Evolutionary conservation across 2,113 vertebrate genomes (phyloP).

Genomic region (Typhlomys cinereus): DNA sequence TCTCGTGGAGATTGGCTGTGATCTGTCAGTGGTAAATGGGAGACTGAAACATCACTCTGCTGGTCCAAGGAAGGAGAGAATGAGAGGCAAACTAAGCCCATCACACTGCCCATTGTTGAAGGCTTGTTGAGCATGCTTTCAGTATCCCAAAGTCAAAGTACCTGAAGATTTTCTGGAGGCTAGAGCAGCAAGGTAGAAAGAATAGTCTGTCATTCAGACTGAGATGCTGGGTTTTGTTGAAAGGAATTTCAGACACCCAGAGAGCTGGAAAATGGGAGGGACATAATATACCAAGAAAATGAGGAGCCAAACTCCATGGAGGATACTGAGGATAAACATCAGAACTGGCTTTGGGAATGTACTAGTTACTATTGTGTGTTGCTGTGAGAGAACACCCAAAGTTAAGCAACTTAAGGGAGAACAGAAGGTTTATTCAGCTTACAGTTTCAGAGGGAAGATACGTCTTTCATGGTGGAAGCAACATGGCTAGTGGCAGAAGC

Average conservation of each 20-base stretch:
- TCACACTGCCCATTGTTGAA: neutral
- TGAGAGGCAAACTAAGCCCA: no score
- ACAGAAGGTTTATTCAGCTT: no score
- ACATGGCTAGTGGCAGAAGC: no score
- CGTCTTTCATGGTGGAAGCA: no score
- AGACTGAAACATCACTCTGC: neutral
- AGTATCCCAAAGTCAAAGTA: neutral
- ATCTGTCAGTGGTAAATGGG: neutral
- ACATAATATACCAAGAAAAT: neutral
- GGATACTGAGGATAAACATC: neutral
- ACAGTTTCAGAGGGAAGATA: no score
- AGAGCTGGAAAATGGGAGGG: neutral
- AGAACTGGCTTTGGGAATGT: neutral
- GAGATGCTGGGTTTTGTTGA: neutral
- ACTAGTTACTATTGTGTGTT: no score
- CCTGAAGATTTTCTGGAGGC: neutral
- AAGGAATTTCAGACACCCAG: neutral
- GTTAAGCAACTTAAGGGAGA: no score
- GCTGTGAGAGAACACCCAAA: no score
- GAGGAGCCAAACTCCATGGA: neutral
- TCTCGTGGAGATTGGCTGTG: neutral
- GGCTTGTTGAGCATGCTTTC: neutral
- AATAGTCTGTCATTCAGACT: neutral
- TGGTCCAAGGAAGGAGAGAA: neutral
- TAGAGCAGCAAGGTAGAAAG: neutral